Evolutionary conservation across 2,113 vertebrate genomes (phyloP).

Genomic region (Misgurnus mizolepis): DNA sequence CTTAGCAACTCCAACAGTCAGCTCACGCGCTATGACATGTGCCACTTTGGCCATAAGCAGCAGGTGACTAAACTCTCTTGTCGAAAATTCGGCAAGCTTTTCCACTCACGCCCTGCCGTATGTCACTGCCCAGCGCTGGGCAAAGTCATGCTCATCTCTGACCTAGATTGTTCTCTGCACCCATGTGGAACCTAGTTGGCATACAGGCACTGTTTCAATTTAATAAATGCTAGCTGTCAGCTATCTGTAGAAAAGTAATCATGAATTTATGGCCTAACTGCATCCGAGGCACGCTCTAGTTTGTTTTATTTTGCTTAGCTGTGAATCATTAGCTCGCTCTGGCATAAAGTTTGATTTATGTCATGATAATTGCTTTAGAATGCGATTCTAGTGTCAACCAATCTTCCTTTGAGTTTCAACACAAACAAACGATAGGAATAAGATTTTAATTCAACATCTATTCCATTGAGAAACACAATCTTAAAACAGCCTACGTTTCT

Average conservation of each 20-base stretch:
- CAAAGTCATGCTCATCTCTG: constrained; percentile 54
- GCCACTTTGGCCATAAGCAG: constrained; percentile 51
- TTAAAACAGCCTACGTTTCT: no score
- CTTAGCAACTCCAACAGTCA: constrained; percentile 55
- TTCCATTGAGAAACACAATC: background rate
- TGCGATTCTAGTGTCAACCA: background rate
- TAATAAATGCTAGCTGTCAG: constrained; percentile 58
- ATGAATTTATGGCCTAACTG: constrained; percentile 63
- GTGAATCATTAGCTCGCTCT: constrained; percentile 9
- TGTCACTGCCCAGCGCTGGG: constrained; percentile 45
- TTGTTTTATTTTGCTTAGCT: constrained; percentile 68
- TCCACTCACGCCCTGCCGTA: constrained; percentile 56
- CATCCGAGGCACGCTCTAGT: constrained; percentile 61
- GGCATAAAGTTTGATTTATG: background rate
- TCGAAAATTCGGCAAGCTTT: constrained; percentile 55
- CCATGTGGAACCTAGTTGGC: constrained; percentile 38
- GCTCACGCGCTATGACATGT: constrained; percentile 47
- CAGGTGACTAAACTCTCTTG: constrained; percentile 46
- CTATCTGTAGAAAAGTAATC: constrained; percentile 52
- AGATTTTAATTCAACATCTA: no score
- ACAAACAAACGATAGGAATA: background rate
- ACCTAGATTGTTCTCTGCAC: constrained; percentile 55
- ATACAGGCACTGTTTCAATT: constrained; percentile 1
- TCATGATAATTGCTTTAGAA: constrained; percentile 12
- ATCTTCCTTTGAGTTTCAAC: background rate